Base-by-base conservation (phyloP, 1,140 invertebrate species). In the Macrobrachium nipponense region DNA sequence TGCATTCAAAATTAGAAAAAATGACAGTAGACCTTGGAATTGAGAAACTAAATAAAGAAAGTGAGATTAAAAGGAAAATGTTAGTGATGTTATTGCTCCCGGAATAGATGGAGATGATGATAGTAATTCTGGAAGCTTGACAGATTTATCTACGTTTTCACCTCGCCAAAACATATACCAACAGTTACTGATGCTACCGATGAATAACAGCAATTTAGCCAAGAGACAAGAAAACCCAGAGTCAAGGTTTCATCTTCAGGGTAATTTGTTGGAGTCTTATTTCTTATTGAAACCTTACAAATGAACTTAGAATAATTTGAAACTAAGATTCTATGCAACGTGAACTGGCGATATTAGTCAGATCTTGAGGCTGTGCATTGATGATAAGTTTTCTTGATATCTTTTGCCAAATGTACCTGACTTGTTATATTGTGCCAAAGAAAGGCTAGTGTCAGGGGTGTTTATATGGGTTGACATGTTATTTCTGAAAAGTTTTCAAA, bases 81-180 rank as follows among this genome's bases (percentile, higher is more conserved):
- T 51, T 62, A 27, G n/a, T 10, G 23, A 43, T 20, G 43, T 36
- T 23, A 15, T 23, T 3, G 36, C 27, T 12, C 23, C 17, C 8
- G 59, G 51, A 18, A 75, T 27, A 44, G 85, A 80, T 14, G 85
- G 62, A 14, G 85, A 87, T 51, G 80, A 87, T 62, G 85, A 87
- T 43, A 87, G 85, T 51, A 81, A 68, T 51, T 87, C 85, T 51
- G 79, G 85, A 14, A 87, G 85, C 51, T 75, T 87, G 27, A 87
- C 85, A 58, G 85, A 87, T 60, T 60, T 87, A 15, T 87, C 85
- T 11, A 87, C 85, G n/a, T n/a, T 27, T 87, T 87, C 72, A 87
- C 85, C 44, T 68, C 85, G 18, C 85, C 85, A 51, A 51, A 87
- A 87, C 61, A 80, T 87, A 36, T 88, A 36, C 84, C 80, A 66